These are phyloP conservation scores for Calephelis nemesis DNA, from an alignment of 1,140 invertebrate species.

Conservation along the genomic window DNA sequence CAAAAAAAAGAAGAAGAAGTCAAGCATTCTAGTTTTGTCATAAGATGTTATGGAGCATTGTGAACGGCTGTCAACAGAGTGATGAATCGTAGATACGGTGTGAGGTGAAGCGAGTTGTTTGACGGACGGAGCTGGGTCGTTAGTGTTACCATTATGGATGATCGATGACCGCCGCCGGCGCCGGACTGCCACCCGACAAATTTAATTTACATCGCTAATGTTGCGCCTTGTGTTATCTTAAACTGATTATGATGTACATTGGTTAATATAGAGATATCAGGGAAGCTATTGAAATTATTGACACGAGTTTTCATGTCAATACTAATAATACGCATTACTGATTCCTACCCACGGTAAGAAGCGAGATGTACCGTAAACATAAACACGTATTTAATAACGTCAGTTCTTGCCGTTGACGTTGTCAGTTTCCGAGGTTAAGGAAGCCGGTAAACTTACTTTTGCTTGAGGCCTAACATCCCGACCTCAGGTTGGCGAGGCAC, in stretches of 20 bases:
- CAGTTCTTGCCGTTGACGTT: no score
- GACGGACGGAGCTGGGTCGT: constrained; percentile 55
- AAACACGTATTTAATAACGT: constrained; percentile 16
- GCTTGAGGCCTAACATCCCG: no score
- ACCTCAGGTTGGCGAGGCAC: no score
- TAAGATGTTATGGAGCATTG: constrained; percentile 37
- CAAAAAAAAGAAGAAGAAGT: no score
- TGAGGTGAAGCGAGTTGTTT: constrained; percentile 32
- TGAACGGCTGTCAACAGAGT: constrained; percentile 43
- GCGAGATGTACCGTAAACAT: constrained; percentile 10
- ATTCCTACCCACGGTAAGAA: background rate
- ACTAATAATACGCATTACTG: no score
- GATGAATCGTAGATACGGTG: constrained; percentile 38
- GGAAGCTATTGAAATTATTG: background rate
- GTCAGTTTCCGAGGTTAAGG: no score
- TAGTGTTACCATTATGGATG: constrained; percentile 66
- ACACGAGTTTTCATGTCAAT: background rate
- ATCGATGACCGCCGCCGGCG: constrained; percentile 64
- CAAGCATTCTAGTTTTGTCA: constrained; percentile 34
- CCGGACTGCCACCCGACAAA: constrained; percentile 64
- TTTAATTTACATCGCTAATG: constrained; percentile 72
- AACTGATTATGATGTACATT: constrained; percentile 6
- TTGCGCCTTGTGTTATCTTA: constrained; percentile 13
- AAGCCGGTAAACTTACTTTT: no score
- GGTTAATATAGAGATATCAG: background rate